Percentiles rank a stretch among this genome's conserved stretches.
Conservation (phyloP, 1,140 invertebrate genomes). For the Alviniconcha marisindica region DNA sequence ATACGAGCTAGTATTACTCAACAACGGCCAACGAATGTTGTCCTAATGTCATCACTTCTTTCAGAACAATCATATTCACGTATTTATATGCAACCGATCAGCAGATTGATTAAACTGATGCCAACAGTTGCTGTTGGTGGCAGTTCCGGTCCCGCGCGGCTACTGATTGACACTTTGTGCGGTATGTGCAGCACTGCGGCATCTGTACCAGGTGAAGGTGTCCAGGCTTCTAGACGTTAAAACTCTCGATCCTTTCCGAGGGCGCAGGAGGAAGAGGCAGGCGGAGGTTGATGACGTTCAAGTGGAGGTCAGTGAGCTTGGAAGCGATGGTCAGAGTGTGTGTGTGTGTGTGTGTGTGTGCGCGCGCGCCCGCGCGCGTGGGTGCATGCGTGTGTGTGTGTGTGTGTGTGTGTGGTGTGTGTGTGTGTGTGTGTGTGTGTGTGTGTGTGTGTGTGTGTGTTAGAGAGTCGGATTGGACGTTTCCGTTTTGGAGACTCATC, state of each 20-base stretch:
- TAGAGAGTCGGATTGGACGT: no score
- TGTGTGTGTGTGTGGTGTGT: no score
- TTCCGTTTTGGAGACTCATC: no score
- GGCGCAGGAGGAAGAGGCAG: not conserved
- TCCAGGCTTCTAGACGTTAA: not conserved
- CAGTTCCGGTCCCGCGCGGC: not conserved
- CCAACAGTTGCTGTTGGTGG: not conserved
- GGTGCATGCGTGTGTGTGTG: no score
- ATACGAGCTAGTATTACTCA: no score
- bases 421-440: no score
- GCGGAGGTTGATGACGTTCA: not conserved
- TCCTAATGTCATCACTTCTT: no score
- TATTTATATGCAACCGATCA: no score
- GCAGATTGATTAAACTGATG: not conserved
- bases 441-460: no score
- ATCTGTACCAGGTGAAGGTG: not conserved
- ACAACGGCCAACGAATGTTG: no score
- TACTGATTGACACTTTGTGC: not conserved
- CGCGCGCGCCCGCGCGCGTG: not conserved
- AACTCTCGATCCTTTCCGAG: not conserved
- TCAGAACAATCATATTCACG: no score
- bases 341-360: not conserved
- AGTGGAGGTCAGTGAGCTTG: no score
- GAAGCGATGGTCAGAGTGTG: not conserved
- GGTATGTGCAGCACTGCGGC: not conserved